A percentile compares a stretch with the other conserved stretches of the same genome.
phyloP scores from a whole-genome alignment of 2,797 vertebrate genomes.

The Cottoperca gobio region DNA sequence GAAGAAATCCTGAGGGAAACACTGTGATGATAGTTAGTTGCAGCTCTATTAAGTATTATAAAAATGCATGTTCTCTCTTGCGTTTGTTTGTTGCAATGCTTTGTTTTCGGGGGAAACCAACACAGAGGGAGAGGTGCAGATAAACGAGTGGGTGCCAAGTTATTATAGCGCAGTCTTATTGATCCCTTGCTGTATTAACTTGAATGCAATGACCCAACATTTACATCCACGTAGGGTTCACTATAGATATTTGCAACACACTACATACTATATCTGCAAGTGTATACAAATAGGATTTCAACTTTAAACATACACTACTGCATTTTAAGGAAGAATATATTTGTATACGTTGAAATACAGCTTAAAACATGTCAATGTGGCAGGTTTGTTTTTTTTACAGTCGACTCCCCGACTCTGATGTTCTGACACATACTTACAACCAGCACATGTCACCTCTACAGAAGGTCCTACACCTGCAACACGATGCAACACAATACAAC shows the following conservation, averaged over 20 bases:
- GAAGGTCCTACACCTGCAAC: not conserved
- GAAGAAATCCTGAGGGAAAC: too few species aligned
- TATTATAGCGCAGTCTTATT: slow-evolving; percentile 4
- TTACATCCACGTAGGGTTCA: slow-evolving; percentile 15
- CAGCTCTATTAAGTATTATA: not conserved
- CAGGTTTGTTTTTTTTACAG: too few species aligned
- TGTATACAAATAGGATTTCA: not conserved
- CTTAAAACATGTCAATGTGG: not conserved
- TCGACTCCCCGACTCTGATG: slow-evolving; percentile 7
- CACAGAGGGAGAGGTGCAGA: not conserved
- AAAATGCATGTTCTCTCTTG: not conserved
- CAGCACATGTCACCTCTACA: slow-evolving; percentile 8
- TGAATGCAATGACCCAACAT: slow-evolving; percentile 27
- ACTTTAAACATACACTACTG: not conserved
- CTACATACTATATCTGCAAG: not conserved
- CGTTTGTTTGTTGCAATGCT: not conserved
- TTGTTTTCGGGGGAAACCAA: not conserved
- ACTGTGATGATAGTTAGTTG: not conserved
- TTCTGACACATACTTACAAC: slow-evolving; percentile 29
- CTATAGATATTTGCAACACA: slow-evolving; percentile 10
- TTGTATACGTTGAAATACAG: not conserved
- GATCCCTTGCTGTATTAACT: slow-evolving; percentile 29
- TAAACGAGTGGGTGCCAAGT: slow-evolving; percentile 1
- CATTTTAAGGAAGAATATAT: not conserved
- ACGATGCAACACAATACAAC: slow-evolving; percentile 26